Conservation (phyloP, 1,140 invertebrate genomes). For the Sitobion miscanthi region DNA sequence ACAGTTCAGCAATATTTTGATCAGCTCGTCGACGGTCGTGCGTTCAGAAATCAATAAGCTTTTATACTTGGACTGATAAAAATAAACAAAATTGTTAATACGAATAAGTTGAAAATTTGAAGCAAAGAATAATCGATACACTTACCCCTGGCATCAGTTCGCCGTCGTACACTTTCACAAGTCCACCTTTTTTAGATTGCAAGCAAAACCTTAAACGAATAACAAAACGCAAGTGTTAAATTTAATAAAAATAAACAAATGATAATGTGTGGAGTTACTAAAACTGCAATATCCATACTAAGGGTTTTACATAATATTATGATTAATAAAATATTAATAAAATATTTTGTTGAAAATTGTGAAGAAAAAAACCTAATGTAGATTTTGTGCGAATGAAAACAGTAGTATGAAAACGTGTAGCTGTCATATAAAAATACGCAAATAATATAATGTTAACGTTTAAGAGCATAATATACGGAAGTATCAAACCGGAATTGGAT, state of each 20-base stretch:
- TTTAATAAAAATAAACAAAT: not conserved
- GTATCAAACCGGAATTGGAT: not conserved
- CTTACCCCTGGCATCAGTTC: constrained; percentile 83
- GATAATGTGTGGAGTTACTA: not conserved
- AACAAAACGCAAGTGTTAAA: constrained; percentile 63
- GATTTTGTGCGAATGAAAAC: not conserved
- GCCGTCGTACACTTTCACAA: constrained; percentile 90
- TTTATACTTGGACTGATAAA: constrained; percentile 83
- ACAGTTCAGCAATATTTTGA: constrained; percentile 83
- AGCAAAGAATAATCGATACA: not conserved
- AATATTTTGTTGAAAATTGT: not conserved
- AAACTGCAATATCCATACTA: not conserved
- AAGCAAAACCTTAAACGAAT: constrained; percentile 75
- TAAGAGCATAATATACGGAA: too few relatives aligned
- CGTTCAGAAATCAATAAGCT: constrained; percentile 86
- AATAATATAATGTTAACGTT: too few relatives aligned
- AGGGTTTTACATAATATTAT: not conserved
- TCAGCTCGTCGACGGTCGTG: constrained; percentile 88
- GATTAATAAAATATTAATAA: too few relatives aligned
- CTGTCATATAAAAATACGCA: too few relatives aligned
- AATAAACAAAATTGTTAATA: constrained; percentile 57
- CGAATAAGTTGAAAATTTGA: not conserved
- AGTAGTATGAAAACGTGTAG: not conserved
- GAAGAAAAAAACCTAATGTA: not conserved
- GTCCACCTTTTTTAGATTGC: constrained; percentile 81